Base-by-base conservation (phyloP, 2,113 vertebrate species). In the Nansenia antarctica region DNA sequence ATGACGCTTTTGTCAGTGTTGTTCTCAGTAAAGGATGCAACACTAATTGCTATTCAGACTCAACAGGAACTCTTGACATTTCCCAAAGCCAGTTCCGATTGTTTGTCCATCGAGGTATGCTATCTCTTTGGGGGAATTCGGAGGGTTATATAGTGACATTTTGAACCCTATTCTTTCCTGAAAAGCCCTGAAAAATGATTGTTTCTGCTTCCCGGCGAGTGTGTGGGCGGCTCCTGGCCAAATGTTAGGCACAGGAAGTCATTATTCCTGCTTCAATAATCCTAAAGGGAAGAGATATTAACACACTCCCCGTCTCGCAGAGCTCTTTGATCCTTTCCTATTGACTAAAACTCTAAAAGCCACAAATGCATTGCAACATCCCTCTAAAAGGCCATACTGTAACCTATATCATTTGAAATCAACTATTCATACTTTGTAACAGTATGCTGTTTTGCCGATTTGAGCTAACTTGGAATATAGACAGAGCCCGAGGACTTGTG, bases 41-140 rank as follows among this genome's bases (percentile, higher is more conserved):
- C 0, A 18, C 57, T 81, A 80, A 87, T 84, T 82, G 67, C 70
- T 47, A 45, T 47, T 58, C 76, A 78, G 72, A 77, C 66, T 49
- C 67, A 79, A 82, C 73, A 84, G 81, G 83, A 85, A 87, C 66
- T 73, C 79, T 85, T 74, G 62, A 86, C 66, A 55, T 70, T 72
- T 77, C 69, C 22, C 26, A 75, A 75, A 75, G 69, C 63, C 26
- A 22, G 5, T 11, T 65, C 39, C 26, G 22, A 49, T 53, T 67
- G 60, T 66, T 6, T 24, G 22, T 73, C 67, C 24, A 15, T 42
- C 14, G 22, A 68, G 52, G 64, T 64, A 47, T 14, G 57, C 67
- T 49, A 69, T 67, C 54, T 29, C 52, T 47, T 37, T 69, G 45
- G 27, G 15, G 27, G 54, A 58, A 39, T 30, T 70, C 63, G 7